Evolutionary conservation across 1,140 invertebrate species (phyloP), one percentile per base, ranked within the genome.

Genomic region (Pristionchus pacificus): DNA sequence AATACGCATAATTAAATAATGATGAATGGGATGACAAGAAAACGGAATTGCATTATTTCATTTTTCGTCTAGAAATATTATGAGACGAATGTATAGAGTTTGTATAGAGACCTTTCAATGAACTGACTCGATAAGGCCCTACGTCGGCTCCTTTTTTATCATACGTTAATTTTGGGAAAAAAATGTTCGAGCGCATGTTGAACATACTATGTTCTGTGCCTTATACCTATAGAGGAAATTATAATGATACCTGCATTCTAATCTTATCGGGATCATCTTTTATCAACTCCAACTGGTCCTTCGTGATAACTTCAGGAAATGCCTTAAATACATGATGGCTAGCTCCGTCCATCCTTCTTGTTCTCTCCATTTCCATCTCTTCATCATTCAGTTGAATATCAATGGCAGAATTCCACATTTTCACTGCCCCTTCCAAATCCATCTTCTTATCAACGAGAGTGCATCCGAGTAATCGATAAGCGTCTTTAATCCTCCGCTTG

Each of bases 161-260:
- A n/a, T n/a, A n/a, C n/a, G n/a, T n/a, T n/a, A n/a, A n/a, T n/a
- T n/a, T n/a, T n/a, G n/a, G n/a, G n/a, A n/a, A n/a, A n/a, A n/a
- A n/a, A n/a, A n/a, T n/a, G n/a, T n/a, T n/a, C n/a, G n/a, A n/a
- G n/a, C n/a, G n/a, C n/a, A n/a, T n/a, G n/a, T n/a, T n/a, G n/a
- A n/a, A n/a, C n/a, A n/a, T n/a, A n/a, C n/a, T n/a, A n/a, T n/a
- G n/a, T n/a, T n/a, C n/a, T n/a, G n/a, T n/a, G n/a, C n/a, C n/a
- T n/a, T n/a, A n/a, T n/a, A n/a, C n/a, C 19, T 57, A 57, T 19
- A 57, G 24, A 57, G 10, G 62, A 38, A 30, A 65, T 14, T 3
- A 30, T 15, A 65, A 65, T 19, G 2, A 19, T 74, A 80, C 77
- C 78, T 79, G 77, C 78, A 80, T 79, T 60, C 78, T 32, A 25